Conservation (phyloP, 2,888 invertebrate genomes). For the Ormia ochracea region DNA sequence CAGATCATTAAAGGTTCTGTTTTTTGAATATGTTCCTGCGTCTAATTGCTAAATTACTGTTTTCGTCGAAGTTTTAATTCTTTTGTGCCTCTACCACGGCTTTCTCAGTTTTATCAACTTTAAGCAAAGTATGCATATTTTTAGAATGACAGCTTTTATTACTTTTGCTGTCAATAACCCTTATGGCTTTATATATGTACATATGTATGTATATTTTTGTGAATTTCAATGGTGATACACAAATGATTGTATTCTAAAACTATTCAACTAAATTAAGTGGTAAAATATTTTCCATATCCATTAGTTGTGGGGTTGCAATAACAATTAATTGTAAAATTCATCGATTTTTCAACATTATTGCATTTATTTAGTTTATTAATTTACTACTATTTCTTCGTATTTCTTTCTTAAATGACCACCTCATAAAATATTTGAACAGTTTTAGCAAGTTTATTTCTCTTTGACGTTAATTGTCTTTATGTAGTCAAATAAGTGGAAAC, state of each 20-base stretch:
- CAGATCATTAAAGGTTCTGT: background rate
- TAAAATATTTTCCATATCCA: background rate
- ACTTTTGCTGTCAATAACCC: background rate
- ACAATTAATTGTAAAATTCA: background rate
- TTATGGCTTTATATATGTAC: background rate
- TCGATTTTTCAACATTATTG: slow-evolving; percentile 10
- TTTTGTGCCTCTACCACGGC: no score
- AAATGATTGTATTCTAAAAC: background rate
- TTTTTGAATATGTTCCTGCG: background rate
- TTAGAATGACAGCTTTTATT: no score
- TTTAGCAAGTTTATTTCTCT: slow-evolving; percentile 30
- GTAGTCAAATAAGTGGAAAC: slow-evolving; percentile 27
- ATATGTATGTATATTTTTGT: no score
- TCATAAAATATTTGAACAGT: slow-evolving; percentile 17
- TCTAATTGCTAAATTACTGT: no score
- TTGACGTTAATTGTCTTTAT: slow-evolving; percentile 48
- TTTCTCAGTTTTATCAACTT: no score
- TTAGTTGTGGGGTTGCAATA: background rate
- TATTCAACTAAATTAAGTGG: slow-evolving; percentile 14
- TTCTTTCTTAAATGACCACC: background rate
- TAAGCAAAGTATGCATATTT: no score
- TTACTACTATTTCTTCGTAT: background rate
- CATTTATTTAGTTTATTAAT: background rate
- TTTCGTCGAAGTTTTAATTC: no score
- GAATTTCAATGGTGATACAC: background rate